These are phyloP conservation scores for Litoditis marina DNA, from an alignment of 2,888 invertebrate species.

Conservation along the genomic window DNA sequence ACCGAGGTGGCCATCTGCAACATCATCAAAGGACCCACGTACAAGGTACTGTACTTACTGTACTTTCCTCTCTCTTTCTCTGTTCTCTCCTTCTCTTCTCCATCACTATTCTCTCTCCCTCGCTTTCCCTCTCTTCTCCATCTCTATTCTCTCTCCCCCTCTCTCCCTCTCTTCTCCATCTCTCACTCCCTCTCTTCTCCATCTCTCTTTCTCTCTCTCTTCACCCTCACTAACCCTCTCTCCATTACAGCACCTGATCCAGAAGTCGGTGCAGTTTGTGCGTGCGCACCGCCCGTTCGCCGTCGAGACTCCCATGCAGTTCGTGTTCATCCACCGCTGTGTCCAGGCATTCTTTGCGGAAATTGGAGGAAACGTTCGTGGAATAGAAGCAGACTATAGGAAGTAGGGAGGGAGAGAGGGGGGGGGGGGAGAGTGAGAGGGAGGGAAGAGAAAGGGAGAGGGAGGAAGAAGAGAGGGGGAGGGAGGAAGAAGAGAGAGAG, in stretches of 20 bases:
- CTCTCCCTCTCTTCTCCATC: background rate
- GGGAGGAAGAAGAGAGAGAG: background rate
- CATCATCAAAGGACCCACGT: constrained; percentile 51
- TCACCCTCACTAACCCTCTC: background rate
- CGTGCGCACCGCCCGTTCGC: constrained; percentile 52
- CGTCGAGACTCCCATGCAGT: constrained; percentile 60
- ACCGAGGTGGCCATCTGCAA: constrained; percentile 55
- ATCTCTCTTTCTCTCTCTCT: background rate
- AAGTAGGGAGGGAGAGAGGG: constrained; percentile 10
- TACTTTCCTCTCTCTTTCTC: background rate
- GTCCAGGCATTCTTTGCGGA: constrained; percentile 51
- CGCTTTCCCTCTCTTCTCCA: background rate
- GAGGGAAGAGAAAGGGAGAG: background rate
- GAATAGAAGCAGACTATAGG: constrained; percentile 50
- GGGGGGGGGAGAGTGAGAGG: background rate
- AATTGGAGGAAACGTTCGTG: constrained; percentile 31
- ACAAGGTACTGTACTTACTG: constrained; percentile 34
- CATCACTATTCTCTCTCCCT: constrained; percentile 13
- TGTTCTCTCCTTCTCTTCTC: background rate
- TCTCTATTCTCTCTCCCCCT: background rate
- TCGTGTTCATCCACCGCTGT: constrained; percentile 37
- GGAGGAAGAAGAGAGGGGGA: background rate
- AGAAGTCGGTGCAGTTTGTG: constrained; percentile 55
- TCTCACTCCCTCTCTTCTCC: background rate
- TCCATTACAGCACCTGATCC: constrained; percentile 49